A percentile compares a stretch with the other conserved stretches of the same genome.
phyloP scores from a whole-genome alignment of 2,113 vertebrate species.

The Brachypteracias leptosomus region DNA sequence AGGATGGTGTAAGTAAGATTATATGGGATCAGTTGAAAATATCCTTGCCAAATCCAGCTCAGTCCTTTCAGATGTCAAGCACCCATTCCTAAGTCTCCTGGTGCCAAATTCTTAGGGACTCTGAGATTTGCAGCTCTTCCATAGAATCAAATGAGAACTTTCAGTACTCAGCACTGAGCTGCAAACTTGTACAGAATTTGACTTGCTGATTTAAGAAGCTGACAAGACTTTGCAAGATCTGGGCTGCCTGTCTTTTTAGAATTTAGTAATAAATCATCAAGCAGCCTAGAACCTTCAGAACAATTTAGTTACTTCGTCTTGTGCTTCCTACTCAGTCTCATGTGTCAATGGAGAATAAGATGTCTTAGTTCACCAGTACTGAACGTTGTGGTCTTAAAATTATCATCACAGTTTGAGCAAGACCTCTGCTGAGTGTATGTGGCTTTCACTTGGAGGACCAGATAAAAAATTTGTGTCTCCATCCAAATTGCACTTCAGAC shows the following conservation, averaged over 20 bases:
- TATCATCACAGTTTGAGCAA: neutral
- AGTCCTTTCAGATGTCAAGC: neutral
- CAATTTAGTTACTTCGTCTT: neutral
- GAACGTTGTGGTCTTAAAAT: neutral
- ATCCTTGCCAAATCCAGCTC: neutral
- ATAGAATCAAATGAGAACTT: neutral
- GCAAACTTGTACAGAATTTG: neutral
- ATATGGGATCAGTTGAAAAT: neutral
- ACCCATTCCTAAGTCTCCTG: neutral
- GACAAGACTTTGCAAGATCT: neutral
- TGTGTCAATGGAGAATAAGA: neutral
- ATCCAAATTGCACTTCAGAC: neutral
- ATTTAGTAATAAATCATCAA: neutral
- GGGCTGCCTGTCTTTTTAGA: neutral
- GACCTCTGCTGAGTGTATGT: neutral
- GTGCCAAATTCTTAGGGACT: neutral
- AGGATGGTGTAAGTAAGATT: neutral
- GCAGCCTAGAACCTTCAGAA: neutral
- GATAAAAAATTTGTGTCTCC: neutral
- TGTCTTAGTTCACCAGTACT: neutral
- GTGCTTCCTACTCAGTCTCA: neutral
- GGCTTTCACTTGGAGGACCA: neutral
- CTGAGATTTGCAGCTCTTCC: neutral
- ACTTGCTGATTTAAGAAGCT: neutral
- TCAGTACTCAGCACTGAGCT: neutral